Base-by-base conservation (phyloP, 2,797 vertebrate species). In the Fistularia tabacaria region DNA sequence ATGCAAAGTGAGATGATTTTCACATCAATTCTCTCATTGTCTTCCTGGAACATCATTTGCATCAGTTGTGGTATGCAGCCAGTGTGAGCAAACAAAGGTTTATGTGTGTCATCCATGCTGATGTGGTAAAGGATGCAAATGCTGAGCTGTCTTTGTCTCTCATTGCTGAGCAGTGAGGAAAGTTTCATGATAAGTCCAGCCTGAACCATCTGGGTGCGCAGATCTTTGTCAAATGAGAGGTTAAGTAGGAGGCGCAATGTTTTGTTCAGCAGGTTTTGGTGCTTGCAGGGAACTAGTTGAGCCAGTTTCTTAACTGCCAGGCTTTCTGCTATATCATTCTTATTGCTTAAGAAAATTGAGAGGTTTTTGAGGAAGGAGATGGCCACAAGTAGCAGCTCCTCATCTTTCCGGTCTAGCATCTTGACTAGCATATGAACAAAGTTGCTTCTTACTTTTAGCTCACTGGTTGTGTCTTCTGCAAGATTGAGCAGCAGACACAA, bases 391-490 rank as follows among this genome's bases (percentile, higher is more conserved):
- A 96, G 91, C 63, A 98, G 91, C 70, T 97, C 94, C 65, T 92
- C 87, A 45, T 96, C 95, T 38, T 96, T 92, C 10, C 95, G 82
- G 38, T 96, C 92, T 67, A 96, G 83, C 0, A 94, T 90, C 81
- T 94, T 96, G 79, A 98, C 95, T 77, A 98, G 77, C 91, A 93
- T 92, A 55, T 93, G 93, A 25, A 97, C 94, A 15, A 98, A 94
- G 74, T 96, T 98, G 82, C 97, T 98, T 62, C 93, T 91, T 94
- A 98, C 98, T 89, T 98, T 98, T 82, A 97, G 86, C 71, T 98
- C 95, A 0, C 91, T 97, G 46, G 92, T 93, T 0, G 92, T 92
- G 60, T 98, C 95, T 64, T 98, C 95, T 36, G 95, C 94, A 43
- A 98, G 91, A 83, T 98, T 97, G 25, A 97, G 85, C 67, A 98